Evolutionary conservation across 2,888 invertebrate genomes (phyloP), one percentile per base, ranked within the genome.

Genomic region (Drosophila paranaensis): DNA sequence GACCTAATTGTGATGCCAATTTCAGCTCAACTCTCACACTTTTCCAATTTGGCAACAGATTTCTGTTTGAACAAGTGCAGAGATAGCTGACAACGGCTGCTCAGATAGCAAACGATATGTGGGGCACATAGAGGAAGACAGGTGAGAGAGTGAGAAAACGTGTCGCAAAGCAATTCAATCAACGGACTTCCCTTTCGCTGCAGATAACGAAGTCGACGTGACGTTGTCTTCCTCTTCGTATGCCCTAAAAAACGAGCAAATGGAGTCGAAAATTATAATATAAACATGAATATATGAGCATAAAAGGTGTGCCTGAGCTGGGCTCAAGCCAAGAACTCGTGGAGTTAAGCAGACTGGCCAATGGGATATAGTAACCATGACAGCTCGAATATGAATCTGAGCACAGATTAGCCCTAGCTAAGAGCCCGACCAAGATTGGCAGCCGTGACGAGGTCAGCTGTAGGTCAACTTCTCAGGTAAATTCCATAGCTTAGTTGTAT

Each of bases 1-100:
- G 11, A 11, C 39, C 8, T 2, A 11, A 43, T 20, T 20, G 48
- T 53, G 46, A 60, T 63, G 43, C 20, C 43, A 14, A 33, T 45
- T 33, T 53, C 42, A 20, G 20, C 30, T 27, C 50, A 6, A 30
- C 6, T 54, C 20, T 16, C 45, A 40, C 10, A 27, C 5, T 55
- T 58, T 45, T 39, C 5, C 40, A 25, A 14, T 64, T 43, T 30
- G 42, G 33, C 45, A 46, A 45, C 25, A 43, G 39, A 66, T 43
- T 55, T 70, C 33, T 77, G 71, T 77, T 74, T 77, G 25, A 74
- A 77, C 78, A 77, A 61, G 61, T 78, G 74, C 33, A 1, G 14
- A 30, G 66, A 55, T 42, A 30, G 10, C 40, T n/a, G 20, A 30
- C 55, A 37, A n/a, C 39, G 20, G 45, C 53, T 33, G 6, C 14